These are phyloP conservation scores for Plebejus anna DNA, from an alignment of 2,888 invertebrate species.

Conservation along the genomic window DNA sequence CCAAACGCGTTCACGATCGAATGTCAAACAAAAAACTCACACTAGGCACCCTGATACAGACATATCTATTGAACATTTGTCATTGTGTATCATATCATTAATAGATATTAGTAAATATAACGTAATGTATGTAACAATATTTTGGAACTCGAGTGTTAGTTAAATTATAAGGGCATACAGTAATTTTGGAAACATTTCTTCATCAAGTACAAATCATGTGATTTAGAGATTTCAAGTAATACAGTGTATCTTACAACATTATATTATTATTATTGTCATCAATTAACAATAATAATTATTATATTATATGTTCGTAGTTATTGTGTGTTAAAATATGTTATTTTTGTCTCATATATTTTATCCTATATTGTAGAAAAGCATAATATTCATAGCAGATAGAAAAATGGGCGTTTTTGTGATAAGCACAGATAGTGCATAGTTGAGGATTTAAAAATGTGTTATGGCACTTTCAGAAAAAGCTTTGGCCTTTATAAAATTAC, in stretches of 20 bases:
- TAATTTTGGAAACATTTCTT: conserved; percentile 10
- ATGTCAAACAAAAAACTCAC: too few species aligned
- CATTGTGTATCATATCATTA: conserved; percentile 40
- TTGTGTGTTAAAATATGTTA: conserved; percentile 3
- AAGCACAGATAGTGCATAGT: not conserved
- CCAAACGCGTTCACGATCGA: too few species aligned
- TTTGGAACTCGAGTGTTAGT: not conserved
- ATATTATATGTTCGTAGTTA: not conserved
- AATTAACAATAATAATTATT: not conserved
- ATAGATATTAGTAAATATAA: conserved; percentile 10
- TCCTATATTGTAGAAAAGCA: not conserved
- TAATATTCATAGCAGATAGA: not conserved
- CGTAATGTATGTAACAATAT: conserved; percentile 6
- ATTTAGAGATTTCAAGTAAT: not conserved
- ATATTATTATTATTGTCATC: not conserved
- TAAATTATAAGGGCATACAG: conserved; percentile 17
- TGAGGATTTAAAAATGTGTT: not conserved
- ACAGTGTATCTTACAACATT: not conserved
- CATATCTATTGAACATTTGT: conserved; percentile 34
- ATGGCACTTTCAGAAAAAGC: not conserved
- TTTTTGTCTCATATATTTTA: conserved; percentile 4
- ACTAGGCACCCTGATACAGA: not conserved
- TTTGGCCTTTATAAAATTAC: not conserved
- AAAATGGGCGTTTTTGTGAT: not conserved
- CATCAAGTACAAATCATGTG: conserved; percentile 22